Percentiles rank a stretch among this genome's conserved stretches.
phyloP scores from a whole-genome alignment of 53 echinoderm and acorn worm species.

The Echinometra lucunter region DNA sequence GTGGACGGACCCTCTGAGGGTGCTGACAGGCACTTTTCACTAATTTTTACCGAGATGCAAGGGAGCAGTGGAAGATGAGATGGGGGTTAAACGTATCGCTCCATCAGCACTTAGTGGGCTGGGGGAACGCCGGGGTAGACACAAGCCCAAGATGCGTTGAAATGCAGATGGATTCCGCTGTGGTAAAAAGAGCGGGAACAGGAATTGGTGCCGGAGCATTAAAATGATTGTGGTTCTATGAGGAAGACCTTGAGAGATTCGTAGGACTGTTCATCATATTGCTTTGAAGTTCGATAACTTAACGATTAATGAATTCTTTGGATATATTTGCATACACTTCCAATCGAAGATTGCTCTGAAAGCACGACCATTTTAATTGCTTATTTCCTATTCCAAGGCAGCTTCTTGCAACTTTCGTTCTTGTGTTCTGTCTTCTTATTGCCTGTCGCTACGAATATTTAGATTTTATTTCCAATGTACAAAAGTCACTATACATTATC shows the following conservation, averaged over 20 bases:
- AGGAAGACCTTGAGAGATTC: not conserved
- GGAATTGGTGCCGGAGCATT: not conserved
- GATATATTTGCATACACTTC: too few relatives aligned
- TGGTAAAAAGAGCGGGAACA: not conserved
- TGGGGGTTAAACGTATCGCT: constrained; percentile 21
- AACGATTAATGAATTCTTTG: too few relatives aligned
- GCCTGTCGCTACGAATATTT: too few relatives aligned
- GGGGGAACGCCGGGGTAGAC: not conserved
- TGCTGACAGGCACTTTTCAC: constrained; percentile 30
- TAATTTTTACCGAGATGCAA: not conserved
- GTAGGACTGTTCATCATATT: not conserved
- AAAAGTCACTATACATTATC: too few relatives aligned
- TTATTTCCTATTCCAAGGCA: too few relatives aligned
- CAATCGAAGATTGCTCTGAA: too few relatives aligned
- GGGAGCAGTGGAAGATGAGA: not conserved
- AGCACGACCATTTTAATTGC: too few relatives aligned
- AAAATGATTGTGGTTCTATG: not conserved
- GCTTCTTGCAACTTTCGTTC: too few relatives aligned
- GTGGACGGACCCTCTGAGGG: not conserved
- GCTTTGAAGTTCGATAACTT: too few relatives aligned
- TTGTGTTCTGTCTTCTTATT: too few relatives aligned
- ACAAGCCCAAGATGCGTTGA: not conserved
- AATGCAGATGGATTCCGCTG: not conserved
- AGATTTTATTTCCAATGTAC: too few relatives aligned
- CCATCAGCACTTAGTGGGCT: constrained; percentile 21